Percentiles rank a stretch among this genome's conserved stretches.
phyloP scores from a whole-genome alignment of 1,140 invertebrate species.

The Camponotus pennsylvanicus region DNA sequence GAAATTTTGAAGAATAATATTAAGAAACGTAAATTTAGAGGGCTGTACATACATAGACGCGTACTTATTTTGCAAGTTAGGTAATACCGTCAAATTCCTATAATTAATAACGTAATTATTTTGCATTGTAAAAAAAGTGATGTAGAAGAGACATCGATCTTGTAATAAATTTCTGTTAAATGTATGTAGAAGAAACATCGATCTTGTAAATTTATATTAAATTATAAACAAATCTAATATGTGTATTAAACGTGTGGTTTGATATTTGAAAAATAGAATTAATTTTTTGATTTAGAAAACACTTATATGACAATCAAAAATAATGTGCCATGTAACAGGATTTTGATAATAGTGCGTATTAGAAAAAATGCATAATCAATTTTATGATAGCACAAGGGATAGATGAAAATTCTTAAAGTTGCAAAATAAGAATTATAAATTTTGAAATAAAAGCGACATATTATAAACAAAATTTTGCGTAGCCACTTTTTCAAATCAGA shows the following conservation, averaged over 20 bases:
- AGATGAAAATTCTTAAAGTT: slow-evolving; percentile 46
- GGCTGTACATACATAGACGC: neutral
- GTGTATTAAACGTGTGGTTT: slow-evolving; percentile 17
- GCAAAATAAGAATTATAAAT: slow-evolving; percentile 62
- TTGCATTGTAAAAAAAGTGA: neutral
- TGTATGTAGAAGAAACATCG: neutral
- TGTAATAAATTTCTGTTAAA: slow-evolving; percentile 29
- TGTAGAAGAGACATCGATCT: slow-evolving; percentile 8
- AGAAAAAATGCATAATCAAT: slow-evolving; percentile 21
- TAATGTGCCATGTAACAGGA: slow-evolving; percentile 19
- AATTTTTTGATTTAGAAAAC: neutral
- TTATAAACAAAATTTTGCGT: slow-evolving; percentile 69
- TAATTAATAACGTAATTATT: slow-evolving; percentile 13
- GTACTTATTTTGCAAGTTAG: slow-evolving; percentile 5
- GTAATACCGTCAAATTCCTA: neutral
- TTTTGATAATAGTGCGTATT: slow-evolving; percentile 32
- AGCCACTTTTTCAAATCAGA: slow-evolving; percentile 72
- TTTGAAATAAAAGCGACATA: slow-evolving; percentile 67
- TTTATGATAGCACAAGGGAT: slow-evolving; percentile 50
- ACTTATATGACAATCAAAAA: slow-evolving; percentile 2
- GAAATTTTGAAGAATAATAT: slow-evolving; percentile 29
- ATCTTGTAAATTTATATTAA: slow-evolving; percentile 33
- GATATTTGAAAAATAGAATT: slow-evolving; percentile 18
- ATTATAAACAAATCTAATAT: slow-evolving; percentile 24
- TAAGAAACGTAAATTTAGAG: slow-evolving; percentile 1